phyloP scores from a whole-genome alignment of 1,140 invertebrate species.

The Tigriopus japonicus region DNA sequence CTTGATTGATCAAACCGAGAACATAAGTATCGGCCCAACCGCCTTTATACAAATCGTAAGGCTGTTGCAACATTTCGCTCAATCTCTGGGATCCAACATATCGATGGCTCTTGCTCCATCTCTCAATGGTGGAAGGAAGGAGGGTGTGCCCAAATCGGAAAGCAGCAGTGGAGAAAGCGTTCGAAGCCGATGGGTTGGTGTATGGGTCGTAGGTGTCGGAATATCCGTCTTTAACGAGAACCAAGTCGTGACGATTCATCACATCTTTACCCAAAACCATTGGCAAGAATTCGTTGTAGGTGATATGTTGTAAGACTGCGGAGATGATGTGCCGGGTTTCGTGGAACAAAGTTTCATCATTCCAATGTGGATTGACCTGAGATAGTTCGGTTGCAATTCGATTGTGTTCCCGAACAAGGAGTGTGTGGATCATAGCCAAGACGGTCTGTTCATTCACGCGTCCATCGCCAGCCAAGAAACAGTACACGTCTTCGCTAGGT shows the following conservation, averaged over 20 bases:
- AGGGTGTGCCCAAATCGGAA: conserved; percentile 34
- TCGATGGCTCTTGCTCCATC: conserved; percentile 61
- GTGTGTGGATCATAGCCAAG: conserved; percentile 68
- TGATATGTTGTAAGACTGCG: conserved; percentile 78
- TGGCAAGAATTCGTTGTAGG: conserved; percentile 83
- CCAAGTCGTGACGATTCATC: conserved; percentile 47
- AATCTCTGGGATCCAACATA: conserved; percentile 52
- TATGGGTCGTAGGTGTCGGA: conserved; percentile 61
- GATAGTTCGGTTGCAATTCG: conserved; percentile 51
- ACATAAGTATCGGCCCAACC: conserved; percentile 77
- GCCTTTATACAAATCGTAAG: conserved; percentile 71
- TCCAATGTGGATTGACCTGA: conserved; percentile 76
- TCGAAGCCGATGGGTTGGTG: conserved; percentile 26
- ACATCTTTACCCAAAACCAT: conserved; percentile 79
- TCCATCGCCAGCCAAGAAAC: conserved; percentile 49
- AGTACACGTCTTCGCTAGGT: conserved; percentile 58
- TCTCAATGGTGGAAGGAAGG: conserved; percentile 30
- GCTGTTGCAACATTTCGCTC: conserved; percentile 64
- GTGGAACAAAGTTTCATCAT: conserved; percentile 83
- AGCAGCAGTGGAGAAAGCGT: conserved; percentile 30
- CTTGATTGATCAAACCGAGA: conserved; percentile 79
- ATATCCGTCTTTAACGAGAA: conserved; percentile 33
- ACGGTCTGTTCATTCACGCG: conserved; percentile 27
- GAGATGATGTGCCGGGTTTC: conserved; percentile 71
- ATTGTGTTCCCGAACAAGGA: conserved; percentile 57